phyloP scores from a whole-genome alignment of 2,113 vertebrate species.

The Emydocephalus ijimae region DNA sequence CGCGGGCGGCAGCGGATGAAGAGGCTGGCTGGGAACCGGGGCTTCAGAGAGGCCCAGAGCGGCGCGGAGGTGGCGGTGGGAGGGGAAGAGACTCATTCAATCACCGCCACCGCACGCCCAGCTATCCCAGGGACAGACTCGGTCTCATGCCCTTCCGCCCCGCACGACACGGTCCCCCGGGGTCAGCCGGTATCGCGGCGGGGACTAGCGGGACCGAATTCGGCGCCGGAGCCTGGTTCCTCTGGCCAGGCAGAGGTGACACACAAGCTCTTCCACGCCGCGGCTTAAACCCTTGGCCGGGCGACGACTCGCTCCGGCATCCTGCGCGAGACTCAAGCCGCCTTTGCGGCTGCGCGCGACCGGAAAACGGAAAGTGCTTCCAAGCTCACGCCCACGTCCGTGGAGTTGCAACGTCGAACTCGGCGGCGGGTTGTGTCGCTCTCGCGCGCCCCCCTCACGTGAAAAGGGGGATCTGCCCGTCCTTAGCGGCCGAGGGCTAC shows the following conservation, averaged over 20 bases:
- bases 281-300: not conserved
- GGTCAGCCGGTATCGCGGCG: not conserved
- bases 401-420: not conserved
- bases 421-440: not conserved
- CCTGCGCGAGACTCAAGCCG: not conserved
- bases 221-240: not conserved
- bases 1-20: not conserved
- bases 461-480: not conserved
- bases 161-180: not conserved
- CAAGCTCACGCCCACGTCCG: not conserved
- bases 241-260: not conserved
- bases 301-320: not conserved
- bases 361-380: not conserved
- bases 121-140: not conserved
- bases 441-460: not conserved
- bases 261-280: not conserved
- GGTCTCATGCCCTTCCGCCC: not conserved
- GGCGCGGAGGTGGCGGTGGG: not conserved
- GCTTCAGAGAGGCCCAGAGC: not conserved
- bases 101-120: not conserved
- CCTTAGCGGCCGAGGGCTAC: not conserved
- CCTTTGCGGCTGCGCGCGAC: not conserved
- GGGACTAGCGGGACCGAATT: not conserved
- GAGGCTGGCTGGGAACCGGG: not conserved
- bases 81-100: not conserved